A percentile compares a stretch with the other conserved stretches of the same genome.
These are phyloP conservation scores for Aplodontia rufa DNA, from an alignment of 2,113 vertebrate genomes.

Conservation along the genomic window DNA sequence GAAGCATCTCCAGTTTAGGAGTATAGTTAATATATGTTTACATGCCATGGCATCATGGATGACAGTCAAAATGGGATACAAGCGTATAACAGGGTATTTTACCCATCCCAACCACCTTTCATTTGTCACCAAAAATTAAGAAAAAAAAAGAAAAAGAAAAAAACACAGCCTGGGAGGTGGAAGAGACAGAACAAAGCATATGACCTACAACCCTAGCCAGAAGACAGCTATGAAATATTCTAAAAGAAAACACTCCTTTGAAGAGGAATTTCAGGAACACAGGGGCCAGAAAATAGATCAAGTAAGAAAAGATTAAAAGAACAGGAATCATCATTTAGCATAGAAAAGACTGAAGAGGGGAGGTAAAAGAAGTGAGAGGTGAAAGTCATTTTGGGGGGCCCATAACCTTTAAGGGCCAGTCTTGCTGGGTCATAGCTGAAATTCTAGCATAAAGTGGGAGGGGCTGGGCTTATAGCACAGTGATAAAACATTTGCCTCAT, in stretches of 20 bases:
- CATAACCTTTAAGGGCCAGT: conserved; percentile 42
- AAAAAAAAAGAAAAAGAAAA: too few relatives aligned
- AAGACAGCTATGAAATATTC: conserved; percentile 46
- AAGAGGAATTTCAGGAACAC: conserved; percentile 47
- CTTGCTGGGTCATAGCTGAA: conserved; percentile 2
- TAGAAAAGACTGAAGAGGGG: conserved; percentile 19
- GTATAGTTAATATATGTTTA: background rate
- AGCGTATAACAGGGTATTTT: background rate
- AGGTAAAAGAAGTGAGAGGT: background rate
- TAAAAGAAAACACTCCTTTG: conserved; percentile 56
- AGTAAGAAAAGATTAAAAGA: conserved; percentile 54
- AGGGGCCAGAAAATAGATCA: background rate
- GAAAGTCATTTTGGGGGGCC: background rate
- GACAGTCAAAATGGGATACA: background rate
- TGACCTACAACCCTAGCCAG: background rate
- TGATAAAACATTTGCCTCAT: too few relatives aligned
- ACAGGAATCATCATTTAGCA: background rate
- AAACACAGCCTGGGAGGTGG: background rate
- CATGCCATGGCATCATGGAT: background rate
- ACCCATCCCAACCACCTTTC: background rate
- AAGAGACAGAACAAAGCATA: background rate
- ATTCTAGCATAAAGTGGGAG: background rate
- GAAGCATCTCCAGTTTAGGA: background rate
- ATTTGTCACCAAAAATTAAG: background rate
- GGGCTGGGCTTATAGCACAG: too few relatives aligned